Evolutionary conservation across 2,113 vertebrate genomes (phyloP).

Genomic region (Oryzias melastigma): DNA sequence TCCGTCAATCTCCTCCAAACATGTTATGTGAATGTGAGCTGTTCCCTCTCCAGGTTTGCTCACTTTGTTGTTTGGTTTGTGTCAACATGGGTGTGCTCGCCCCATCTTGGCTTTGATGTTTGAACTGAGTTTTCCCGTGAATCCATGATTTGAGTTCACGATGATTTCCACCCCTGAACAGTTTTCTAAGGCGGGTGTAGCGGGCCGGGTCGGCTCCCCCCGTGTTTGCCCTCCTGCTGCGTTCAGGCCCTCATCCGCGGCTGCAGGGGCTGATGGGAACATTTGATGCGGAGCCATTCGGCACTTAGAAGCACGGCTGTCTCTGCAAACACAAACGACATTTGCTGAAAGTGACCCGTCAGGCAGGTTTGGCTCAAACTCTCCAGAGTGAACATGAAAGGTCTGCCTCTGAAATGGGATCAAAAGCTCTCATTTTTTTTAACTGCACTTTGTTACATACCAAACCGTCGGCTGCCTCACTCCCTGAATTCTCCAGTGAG

Average conservation of each 20-base stretch:
- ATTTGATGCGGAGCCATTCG: constrained; percentile 45
- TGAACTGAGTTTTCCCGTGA: no score
- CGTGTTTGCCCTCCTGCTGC: neutral
- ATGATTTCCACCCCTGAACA: no score
- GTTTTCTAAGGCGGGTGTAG: no score
- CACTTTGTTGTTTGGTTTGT: no score
- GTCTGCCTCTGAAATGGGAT: constrained; percentile 46
- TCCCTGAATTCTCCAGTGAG: constrained; percentile 52
- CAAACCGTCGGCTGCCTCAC: constrained; percentile 54
- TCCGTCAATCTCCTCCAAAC: no score
- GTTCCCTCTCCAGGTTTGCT: no score
- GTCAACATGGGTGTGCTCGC: no score
- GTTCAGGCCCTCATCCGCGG: neutral
- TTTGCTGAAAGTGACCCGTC: constrained; percentile 54
- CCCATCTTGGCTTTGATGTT: no score
- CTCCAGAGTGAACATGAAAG: constrained; percentile 64
- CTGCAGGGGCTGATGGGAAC: constrained; percentile 25
- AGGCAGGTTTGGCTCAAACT: constrained; percentile 45
- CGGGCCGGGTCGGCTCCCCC: neutral
- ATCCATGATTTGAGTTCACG: no score
- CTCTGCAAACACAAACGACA: constrained; percentile 38
- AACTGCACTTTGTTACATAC: constrained; percentile 52
- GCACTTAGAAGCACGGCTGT: constrained; percentile 51
- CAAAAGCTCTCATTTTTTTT: constrained; percentile 64
- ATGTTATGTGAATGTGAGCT: no score